Evolutionary conservation across 2,888 invertebrate species (phyloP), one percentile per base, ranked within the genome.

Genomic region (Trileptium ribeirensis): DNA sequence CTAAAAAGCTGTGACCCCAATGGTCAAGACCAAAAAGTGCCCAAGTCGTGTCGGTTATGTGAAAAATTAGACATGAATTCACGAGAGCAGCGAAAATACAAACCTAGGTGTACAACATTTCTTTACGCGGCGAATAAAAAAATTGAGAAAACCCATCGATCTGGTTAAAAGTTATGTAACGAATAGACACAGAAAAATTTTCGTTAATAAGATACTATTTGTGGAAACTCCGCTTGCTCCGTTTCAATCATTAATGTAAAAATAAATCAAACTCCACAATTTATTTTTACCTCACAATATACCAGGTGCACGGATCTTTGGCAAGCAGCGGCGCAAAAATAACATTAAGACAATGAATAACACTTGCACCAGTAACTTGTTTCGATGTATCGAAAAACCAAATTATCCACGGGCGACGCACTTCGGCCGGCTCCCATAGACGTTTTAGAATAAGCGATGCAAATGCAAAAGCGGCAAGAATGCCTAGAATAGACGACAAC

Each of bases 241-340:
- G 19, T 64, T n/a, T 64, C 19, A n/a, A 19, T 64, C n/a, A 64
- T 64, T n/a, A n/a, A n/a, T n/a, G n/a, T n/a, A 87, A 94, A 94
- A 89, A 93, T 94, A 70, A 94, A 93, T 85, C 94, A 92, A 88
- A 94, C 94, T 93, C 94, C 24, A 24, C n/a, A 38, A n/a, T 39
- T 39, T 75, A 75, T 29, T 70, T 33, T 33, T n/a, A 70, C 33
- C 36, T 70, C 19, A 70, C 31, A 15, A 70, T 70, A 40, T 67
- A 67, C 51, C 39, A 79, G 8, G 31, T 79, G 37, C 79, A 79
- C 33, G 79, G 79, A 67, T 79, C 79, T 29, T 36, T 39, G 15
- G 64, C 64, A 34, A 79, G 67, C 2, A 79, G 19, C 36, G 67
- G 79, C 2, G 79, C 79, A 1, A 79, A 67, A 36, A 79, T 67